phyloP scores from a whole-genome alignment of 2,113 vertebrate species.

The Psittacula cyanocephala region DNA sequence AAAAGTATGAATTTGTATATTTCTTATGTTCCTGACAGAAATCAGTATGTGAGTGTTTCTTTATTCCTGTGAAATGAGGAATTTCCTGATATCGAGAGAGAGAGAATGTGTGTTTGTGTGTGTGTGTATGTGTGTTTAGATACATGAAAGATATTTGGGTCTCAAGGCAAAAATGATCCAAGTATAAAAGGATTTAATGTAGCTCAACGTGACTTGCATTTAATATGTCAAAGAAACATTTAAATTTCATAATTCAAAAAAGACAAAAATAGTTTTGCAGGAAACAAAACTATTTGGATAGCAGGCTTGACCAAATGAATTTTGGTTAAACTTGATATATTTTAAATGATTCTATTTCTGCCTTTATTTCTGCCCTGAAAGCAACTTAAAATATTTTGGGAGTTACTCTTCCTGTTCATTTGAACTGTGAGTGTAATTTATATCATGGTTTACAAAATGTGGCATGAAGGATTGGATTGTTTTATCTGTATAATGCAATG shows the following conservation, averaged over 20 bases:
- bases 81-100: slow-evolving; percentile 17
- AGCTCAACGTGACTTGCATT: slow-evolving; percentile 23
- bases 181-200: slow-evolving; percentile 30
- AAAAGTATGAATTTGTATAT: slow-evolving; percentile 66
- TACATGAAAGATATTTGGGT: slow-evolving; percentile 5
- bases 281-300: slow-evolving; percentile 67
- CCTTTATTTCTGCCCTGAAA: slow-evolving; percentile 65
- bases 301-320: slow-evolving; percentile 68
- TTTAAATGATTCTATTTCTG: slow-evolving; percentile 70
- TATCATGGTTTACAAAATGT: slow-evolving; percentile 65
- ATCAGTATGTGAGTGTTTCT: slow-evolving; percentile 37
- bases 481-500: slow-evolving; percentile 66
- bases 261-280: slow-evolving; percentile 74
- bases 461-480: slow-evolving; percentile 69
- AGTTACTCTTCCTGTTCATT: slow-evolving; percentile 69
- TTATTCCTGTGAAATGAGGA: slow-evolving; percentile 67
- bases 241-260: slow-evolving; percentile 72
- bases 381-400: slow-evolving; percentile 63
- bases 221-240: slow-evolving; percentile 61
- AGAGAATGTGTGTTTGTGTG: background rate
- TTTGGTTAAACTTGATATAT: slow-evolving; percentile 63
- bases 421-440: slow-evolving; percentile 76
- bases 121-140: background rate
- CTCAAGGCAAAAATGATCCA: slow-evolving; percentile 28
- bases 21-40: slow-evolving; percentile 70